Percentiles rank a stretch among this genome's conserved stretches.
These are phyloP conservation scores for Dicrostonyx torquatus DNA, from an alignment of 2,797 vertebrate species.

Conservation along the genomic window DNA sequence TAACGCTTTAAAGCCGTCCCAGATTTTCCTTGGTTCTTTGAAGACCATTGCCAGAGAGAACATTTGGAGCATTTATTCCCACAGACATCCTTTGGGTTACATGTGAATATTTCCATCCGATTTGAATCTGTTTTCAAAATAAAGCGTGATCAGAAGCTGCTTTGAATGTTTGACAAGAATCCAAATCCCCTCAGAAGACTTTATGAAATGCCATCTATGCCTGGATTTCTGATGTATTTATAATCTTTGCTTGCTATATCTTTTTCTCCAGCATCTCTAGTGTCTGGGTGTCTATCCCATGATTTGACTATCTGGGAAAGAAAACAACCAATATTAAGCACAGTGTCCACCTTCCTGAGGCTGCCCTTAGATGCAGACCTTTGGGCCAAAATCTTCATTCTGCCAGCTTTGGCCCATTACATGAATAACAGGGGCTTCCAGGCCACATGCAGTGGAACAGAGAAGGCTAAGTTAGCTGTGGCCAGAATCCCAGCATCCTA, in stretches of 20 bases:
- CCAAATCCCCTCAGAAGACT: slow-evolving; percentile 59
- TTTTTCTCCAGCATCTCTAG: background rate
- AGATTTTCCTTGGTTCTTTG: slow-evolving; percentile 64
- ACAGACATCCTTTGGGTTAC: slow-evolving; percentile 50
- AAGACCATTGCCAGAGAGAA: slow-evolving; percentile 64
- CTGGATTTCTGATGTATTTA: slow-evolving; percentile 35
- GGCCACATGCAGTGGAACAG: slow-evolving; percentile 27
- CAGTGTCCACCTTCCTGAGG: background rate
- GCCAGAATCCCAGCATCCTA: slow-evolving; percentile 29
- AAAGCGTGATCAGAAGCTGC: slow-evolving; percentile 64
- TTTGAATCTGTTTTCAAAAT: slow-evolving; percentile 78
- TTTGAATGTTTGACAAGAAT: slow-evolving; percentile 54
- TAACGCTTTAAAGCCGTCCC: slow-evolving; percentile 49
- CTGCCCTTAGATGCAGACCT: background rate
- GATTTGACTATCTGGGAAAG: background rate
- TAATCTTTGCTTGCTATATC: slow-evolving; percentile 25
- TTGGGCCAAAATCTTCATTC: background rate
- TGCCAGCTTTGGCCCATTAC: background rate
- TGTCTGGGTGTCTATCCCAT: background rate
- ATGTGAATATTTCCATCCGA: slow-evolving; percentile 61
- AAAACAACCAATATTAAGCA: background rate
- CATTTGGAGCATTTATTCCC: slow-evolving; percentile 52
- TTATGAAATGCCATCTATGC: slow-evolving; percentile 61
- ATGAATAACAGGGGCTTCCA: slow-evolving; percentile 57
- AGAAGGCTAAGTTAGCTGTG: background rate